Conservation (phyloP, 2,888 invertebrate species). For the Siphlonurus alternatus region DNA sequence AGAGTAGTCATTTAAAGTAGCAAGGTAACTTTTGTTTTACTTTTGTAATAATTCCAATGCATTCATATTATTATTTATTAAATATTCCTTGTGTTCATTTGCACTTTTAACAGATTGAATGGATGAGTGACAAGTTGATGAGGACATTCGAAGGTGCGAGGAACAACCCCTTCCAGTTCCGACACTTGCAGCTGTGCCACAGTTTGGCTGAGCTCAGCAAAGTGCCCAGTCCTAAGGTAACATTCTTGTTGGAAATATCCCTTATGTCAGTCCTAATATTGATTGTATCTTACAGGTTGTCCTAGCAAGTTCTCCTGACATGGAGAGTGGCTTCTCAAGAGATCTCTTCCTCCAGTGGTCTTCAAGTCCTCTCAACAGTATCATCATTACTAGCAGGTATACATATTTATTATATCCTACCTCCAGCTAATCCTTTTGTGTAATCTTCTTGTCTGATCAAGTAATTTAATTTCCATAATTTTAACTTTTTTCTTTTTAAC, state of each 20-base stretch:
- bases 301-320: conserved; percentile 82
- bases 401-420: conserved; percentile 6
- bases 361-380: conserved; percentile 76
- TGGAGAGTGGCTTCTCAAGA: conserved; percentile 88
- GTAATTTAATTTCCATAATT: conserved; percentile 4
- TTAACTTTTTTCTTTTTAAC: background rate
- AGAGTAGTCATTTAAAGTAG: background rate
- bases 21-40: background rate
- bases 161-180: conserved; percentile 90
- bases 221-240: conserved; percentile 72
- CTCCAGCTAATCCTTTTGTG: background rate
- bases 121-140: conserved; percentile 99
- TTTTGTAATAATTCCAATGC: background rate
- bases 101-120: conserved; percentile 57
- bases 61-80: conserved; percentile 1
- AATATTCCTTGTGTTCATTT: background rate
- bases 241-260: conserved; percentile 6
- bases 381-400: conserved; percentile 76
- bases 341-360: conserved; percentile 94
- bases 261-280: background rate
- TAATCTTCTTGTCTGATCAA: background rate
- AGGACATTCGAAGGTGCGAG: conserved; percentile 78
- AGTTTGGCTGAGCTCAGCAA: conserved; percentile 69
- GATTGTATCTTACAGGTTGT: conserved; percentile 45
- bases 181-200: conserved; percentile 87